phyloP scores from a whole-genome alignment of 2,113 vertebrate genomes.

The Drymodes brunneopygia region DNA sequence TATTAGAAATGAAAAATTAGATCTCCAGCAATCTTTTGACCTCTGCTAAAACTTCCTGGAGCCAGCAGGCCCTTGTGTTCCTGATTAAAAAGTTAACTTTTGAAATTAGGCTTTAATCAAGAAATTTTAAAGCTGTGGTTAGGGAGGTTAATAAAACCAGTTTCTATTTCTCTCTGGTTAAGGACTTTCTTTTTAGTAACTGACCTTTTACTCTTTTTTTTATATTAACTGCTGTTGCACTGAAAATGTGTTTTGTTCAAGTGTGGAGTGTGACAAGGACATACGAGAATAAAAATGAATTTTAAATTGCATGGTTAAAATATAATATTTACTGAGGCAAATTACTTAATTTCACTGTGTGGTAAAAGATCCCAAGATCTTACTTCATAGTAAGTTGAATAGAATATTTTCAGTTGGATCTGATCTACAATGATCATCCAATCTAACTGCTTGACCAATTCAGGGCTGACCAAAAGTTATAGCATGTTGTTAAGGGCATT shows the following conservation, averaged over 20 bases:
- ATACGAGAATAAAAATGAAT: neutral
- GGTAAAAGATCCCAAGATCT: neutral
- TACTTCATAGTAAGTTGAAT: neutral
- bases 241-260: neutral
- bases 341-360: neutral
- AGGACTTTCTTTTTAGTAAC: neutral
- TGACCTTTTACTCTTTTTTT: neutral
- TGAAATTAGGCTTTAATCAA: conserved; percentile 40
- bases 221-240: neutral
- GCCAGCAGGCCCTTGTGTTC: neutral
- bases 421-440: neutral
- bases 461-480: neutral
- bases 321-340: neutral
- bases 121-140: neutral
- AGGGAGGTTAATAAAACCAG: neutral
- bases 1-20: conserved; percentile 37
- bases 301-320: neutral
- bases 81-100: conserved; percentile 37
- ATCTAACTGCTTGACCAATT: neutral
- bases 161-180: neutral
- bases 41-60: conserved; percentile 33
- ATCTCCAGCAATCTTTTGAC: conserved; percentile 40
- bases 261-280: neutral
- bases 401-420: neutral
- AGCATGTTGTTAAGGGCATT: neutral